Base-by-base conservation (phyloP, 2,113 vertebrate genomes). In the Motacilla alba region DNA sequence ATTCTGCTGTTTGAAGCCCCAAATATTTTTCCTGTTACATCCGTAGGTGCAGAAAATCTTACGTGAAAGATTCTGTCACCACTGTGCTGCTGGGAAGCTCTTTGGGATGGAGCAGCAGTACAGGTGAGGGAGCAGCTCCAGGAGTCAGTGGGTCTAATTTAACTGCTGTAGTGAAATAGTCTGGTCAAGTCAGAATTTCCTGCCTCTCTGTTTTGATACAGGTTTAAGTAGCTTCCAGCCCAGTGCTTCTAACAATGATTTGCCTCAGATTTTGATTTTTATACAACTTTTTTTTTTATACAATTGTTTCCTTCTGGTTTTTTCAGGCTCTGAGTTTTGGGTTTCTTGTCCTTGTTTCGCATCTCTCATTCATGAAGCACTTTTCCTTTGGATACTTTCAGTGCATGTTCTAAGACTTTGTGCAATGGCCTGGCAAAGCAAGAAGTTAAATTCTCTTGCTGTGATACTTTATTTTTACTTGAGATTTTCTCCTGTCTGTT, bases 51-150 rank as follows among this genome's bases (percentile, higher is more conserved):
- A 99, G 37, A 97, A 84, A 89, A 72, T 98, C 58, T 94, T 99
- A n/a, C 98, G 99, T 86, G 98, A 98, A 96, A 98, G 99, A 27
- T 97, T 99, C 85, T 99, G 99, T 90, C 97, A 97, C 52, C 96
- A 94, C 72, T 86, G 27, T 90, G 94, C 97, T 46, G 95, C 98
- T 35, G 97, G 96, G 50, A 98, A 95, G 33, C 97, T 98, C 0
- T 98, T 98, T 94, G 99, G 98, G 85, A 20, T 98, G 53, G 98
- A 99, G 9, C 97, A 98, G 47, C 99, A 99, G 72, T 98, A 99
- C 97, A 99, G 98, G 99, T 99, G 97, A 73, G 99, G 14, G 46
- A 64, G 27, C 62, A 41, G 7, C n/a, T 64, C n/a, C 5, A 2
- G 49, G 8, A 11, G 9, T 41, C 30, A 16, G 15, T 6, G 30